Evolutionary conservation across 1,140 invertebrate genomes (phyloP).

Genomic region (Lepidotrigona ventralis): DNA sequence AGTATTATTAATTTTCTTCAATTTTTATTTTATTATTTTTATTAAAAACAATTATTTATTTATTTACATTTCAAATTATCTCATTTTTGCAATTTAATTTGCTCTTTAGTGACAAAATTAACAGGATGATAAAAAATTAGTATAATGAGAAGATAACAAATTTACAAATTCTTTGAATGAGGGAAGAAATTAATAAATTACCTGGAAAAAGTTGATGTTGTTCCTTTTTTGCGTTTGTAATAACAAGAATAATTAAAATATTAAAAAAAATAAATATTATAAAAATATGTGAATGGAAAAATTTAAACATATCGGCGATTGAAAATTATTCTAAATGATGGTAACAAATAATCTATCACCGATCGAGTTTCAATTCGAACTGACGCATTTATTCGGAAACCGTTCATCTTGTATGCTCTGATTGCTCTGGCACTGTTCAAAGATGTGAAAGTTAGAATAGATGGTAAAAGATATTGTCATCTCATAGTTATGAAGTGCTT

Average conservation of each 20-base stretch:
- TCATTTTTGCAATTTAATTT: no score
- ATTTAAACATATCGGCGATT: neutral
- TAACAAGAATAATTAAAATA: neutral
- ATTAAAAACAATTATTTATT: neutral
- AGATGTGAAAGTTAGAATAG: slow-evolving; percentile 3
- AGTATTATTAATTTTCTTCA: no score
- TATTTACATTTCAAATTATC: no score
- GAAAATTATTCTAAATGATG: neutral
- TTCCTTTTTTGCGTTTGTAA: neutral
- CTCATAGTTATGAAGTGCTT: no score
- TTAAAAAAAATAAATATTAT: no score
- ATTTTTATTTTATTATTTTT: neutral
- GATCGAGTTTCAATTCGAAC: neutral
- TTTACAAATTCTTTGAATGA: neutral
- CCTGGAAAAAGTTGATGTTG: neutral
- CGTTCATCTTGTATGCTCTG: slow-evolving; percentile 4
- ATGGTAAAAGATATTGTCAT: neutral
- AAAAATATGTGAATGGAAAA: neutral
- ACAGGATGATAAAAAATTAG: neutral
- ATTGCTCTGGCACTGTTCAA: slow-evolving; percentile 6
- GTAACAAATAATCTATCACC: neutral
- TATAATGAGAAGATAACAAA: no score
- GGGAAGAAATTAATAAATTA: neutral
- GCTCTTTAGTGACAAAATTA: no score
- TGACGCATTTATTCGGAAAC: neutral